Percentiles rank a stretch among this genome's conserved stretches.
Conservation (phyloP, 2,888 invertebrate genomes). For the Drosophila lutescens region DNA sequence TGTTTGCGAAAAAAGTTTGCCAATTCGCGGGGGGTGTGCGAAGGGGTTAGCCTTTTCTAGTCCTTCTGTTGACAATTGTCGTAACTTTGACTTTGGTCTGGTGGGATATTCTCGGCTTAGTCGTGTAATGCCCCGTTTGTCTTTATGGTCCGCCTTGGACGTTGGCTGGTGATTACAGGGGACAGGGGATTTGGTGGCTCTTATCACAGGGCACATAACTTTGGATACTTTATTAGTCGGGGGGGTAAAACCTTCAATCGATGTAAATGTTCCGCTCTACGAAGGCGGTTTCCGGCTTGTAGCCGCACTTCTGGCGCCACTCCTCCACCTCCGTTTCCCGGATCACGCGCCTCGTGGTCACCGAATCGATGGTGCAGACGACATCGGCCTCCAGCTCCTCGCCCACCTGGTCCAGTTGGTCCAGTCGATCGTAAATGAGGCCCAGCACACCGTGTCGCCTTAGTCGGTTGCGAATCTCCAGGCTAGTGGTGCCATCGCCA, state of each 20-base stretch:
- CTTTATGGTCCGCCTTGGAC: conserved; percentile 46
- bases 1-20: conserved; percentile 72
- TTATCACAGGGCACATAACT: conserved; percentile 32
- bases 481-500: conserved; percentile 27
- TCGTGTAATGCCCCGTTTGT: conserved; percentile 69
- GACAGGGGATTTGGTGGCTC: conserved; percentile 11
- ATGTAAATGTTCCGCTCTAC: not conserved
- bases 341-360: conserved; percentile 26
- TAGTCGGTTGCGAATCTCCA: conserved; percentile 9
- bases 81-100: conserved; percentile 53
- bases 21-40: conserved; percentile 44
- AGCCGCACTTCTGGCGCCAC: conserved; percentile 47
- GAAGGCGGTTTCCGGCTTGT: not conserved
- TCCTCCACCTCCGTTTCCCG: conserved; percentile 34
- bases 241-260: not conserved
- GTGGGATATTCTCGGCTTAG: conserved; percentile 76
- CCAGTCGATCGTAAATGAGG: conserved; percentile 60
- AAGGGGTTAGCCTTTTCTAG: conserved; percentile 69
- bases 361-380: conserved; percentile 56
- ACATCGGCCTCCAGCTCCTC: conserved; percentile 28
- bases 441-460: conserved; percentile 47
- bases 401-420: conserved; percentile 56
- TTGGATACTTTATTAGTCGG: conserved; percentile 9
- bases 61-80: conserved; percentile 62
- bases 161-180: conserved; percentile 52